Conservation (phyloP, 1,140 invertebrate species). For the Drosophila nannoptera region DNA sequence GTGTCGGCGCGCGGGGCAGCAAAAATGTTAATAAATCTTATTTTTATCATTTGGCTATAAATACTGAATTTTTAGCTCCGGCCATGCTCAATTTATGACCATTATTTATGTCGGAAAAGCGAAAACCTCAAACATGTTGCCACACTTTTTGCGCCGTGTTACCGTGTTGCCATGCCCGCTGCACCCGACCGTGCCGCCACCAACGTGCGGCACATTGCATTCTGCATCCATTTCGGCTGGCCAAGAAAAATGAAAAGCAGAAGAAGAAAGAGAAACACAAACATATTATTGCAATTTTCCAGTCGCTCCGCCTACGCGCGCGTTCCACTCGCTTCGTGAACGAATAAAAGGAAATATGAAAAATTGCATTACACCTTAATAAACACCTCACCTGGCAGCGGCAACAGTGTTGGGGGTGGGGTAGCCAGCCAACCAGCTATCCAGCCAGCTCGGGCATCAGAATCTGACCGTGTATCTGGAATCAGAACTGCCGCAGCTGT, state of each 20-base stretch:
- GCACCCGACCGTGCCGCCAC: not conserved
- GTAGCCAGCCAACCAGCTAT: not conserved
- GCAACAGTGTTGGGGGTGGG: conserved; percentile 1
- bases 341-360: conserved; percentile 69
- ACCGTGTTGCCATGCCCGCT: conserved; percentile 2
- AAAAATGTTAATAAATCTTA: conserved; percentile 79
- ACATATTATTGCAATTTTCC: conserved; percentile 78
- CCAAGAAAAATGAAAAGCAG: not conserved
- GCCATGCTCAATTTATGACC: conserved; percentile 79
- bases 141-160: conserved; percentile 60
- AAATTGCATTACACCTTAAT: conserved; percentile 78
- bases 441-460: conserved; percentile 19
- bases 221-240: conserved; percentile 70
- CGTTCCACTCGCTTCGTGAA: conserved; percentile 1
- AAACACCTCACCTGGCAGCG: conserved; percentile 71
- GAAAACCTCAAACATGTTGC: conserved; percentile 78
- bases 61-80: conserved; percentile 79
- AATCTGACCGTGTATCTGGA: conserved; percentile 37
- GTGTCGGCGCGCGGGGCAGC: conserved; percentile 50
- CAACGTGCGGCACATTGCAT: conserved; percentile 48
- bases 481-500: conserved; percentile 45
- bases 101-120: conserved; percentile 79
- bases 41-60: conserved; percentile 79
- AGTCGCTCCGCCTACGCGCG: conserved; percentile 72
- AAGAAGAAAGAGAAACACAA: conserved; percentile 57